phyloP scores from a whole-genome alignment of 2,888 invertebrate species.

The Antitype chi region DNA sequence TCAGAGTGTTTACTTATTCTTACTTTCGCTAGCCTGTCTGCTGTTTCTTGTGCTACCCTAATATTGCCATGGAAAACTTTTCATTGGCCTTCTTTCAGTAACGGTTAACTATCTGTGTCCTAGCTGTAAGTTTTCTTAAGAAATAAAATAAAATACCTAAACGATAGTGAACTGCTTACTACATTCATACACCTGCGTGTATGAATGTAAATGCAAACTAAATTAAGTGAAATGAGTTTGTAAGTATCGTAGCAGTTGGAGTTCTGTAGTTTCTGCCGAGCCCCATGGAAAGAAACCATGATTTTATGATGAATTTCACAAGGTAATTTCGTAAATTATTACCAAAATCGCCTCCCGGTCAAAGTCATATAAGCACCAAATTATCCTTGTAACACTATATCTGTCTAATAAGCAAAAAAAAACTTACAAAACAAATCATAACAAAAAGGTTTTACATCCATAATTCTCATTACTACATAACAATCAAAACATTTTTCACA shows the following conservation, averaged over 20 bases:
- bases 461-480: slow-evolving; percentile 30
- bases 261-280: not conserved
- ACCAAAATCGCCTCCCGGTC: not conserved
- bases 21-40: no score
- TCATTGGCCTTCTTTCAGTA: no score
- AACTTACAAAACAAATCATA: slow-evolving; percentile 21
- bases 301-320: not conserved
- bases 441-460: slow-evolving; percentile 20
- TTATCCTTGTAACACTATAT: not conserved
- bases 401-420: no score
- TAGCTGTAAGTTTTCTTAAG: no score
- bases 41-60: no score
- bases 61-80: no score
- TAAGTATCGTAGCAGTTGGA: not conserved
- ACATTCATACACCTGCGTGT: no score
- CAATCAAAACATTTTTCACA: slow-evolving; percentile 41
- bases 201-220: no score
- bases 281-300: not conserved
- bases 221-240: not conserved
- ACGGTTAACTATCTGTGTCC: no score
- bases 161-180: not conserved
- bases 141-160: no score
- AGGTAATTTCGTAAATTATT: not conserved
- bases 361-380: not conserved
- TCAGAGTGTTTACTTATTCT: no score